phyloP scores from a whole-genome alignment of 2,113 vertebrate genomes.

The Camelus dromedarius region DNA sequence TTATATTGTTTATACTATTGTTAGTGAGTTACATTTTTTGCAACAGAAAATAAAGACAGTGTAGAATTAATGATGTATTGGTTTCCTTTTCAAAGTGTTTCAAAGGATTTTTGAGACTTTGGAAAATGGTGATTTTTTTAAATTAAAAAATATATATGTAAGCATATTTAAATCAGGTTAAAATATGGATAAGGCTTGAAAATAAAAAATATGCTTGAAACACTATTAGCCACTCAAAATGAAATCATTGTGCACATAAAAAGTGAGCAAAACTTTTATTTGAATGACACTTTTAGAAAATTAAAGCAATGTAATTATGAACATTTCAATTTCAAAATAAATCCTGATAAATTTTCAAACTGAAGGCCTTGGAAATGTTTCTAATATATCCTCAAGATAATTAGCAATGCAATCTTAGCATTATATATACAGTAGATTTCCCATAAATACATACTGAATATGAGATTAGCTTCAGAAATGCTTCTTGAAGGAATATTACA shows the following conservation, averaged over 20 bases:
- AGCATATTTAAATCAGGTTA: constrained; percentile 48
- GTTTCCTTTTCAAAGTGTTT: constrained; percentile 51
- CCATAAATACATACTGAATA: neutral
- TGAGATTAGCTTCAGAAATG: constrained; percentile 27
- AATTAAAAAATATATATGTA: neutral
- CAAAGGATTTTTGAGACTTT: constrained; percentile 23
- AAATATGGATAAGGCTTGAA: constrained; percentile 15
- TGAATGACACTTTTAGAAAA: constrained; percentile 40
- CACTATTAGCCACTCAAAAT: neutral
- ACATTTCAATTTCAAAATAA: constrained; percentile 42
- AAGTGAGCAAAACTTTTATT: constrained; percentile 37
- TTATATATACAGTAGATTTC: neutral
- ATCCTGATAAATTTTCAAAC: constrained; percentile 3
- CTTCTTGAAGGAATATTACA: constrained; percentile 16
- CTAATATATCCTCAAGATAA: neutral
- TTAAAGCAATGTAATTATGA: neutral
- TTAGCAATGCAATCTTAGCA: constrained; percentile 10
- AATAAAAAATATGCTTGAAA: constrained; percentile 48
- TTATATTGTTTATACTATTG: constrained; percentile 15
- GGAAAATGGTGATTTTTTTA: neutral
- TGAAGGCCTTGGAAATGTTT: constrained; percentile 17
- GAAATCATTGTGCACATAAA: constrained; percentile 22
- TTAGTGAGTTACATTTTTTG: constrained; percentile 54
- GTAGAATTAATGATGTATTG: constrained; percentile 22
- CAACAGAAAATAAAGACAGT: constrained; percentile 51